Conservation (phyloP, 1,140 invertebrate species). For the Oscheius sp. region DNA sequence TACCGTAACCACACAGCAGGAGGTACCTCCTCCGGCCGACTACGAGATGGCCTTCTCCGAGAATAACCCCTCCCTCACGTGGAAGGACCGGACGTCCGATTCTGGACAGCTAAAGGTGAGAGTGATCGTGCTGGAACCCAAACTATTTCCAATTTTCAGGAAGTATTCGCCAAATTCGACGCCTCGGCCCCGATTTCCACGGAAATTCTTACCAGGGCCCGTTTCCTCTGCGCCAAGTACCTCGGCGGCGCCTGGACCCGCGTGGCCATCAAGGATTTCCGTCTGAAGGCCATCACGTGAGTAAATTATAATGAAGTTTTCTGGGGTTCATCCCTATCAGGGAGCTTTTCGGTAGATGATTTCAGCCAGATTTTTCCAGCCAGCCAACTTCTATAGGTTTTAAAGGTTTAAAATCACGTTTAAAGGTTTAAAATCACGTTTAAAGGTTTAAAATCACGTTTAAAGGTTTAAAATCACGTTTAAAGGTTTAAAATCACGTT, state of each 20-base stretch:
- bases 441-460: too few species aligned
- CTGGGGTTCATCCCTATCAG: not conserved
- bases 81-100: slow-evolving; percentile 23
- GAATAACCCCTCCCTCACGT: slow-evolving; percentile 17
- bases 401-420: too few species aligned
- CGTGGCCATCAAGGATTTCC: slow-evolving; percentile 31
- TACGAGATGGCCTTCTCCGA: slow-evolving; percentile 30
- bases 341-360: not conserved
- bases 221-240: slow-evolving; percentile 39
- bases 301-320: not conserved
- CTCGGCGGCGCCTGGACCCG: slow-evolving; percentile 38
- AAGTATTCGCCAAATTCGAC: slow-evolving; percentile 39
- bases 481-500: too few species aligned
- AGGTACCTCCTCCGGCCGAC: not conserved
- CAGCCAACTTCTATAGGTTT: too few species aligned
- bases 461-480: too few species aligned
- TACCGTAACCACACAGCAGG: not conserved
- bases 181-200: slow-evolving; percentile 22
- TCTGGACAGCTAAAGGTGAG: slow-evolving; percentile 11
- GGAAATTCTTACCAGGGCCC: slow-evolving; percentile 31
- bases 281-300: slow-evolving; percentile 36
- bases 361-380: not conserved
- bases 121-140: not conserved
- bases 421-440: too few species aligned
- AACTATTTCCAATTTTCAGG: slow-evolving; percentile 16